These are phyloP conservation scores for Diloba caeruleocephala DNA, from an alignment of 2,888 invertebrate species.

Conservation along the genomic window DNA sequence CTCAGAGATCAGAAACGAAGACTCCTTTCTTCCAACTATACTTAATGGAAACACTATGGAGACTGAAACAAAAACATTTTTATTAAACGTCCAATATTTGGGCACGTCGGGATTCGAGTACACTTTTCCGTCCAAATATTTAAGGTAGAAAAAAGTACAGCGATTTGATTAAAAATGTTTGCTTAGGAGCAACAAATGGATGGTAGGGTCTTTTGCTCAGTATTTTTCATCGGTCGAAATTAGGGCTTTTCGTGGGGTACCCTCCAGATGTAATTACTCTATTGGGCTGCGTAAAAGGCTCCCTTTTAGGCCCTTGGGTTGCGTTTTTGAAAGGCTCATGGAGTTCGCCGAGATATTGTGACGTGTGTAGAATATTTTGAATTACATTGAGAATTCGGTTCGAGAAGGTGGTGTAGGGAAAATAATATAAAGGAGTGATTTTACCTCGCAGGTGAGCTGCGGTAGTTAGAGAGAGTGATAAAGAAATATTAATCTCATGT, in stretches of 20 bases:
- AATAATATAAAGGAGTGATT: background rate
- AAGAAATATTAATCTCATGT: too few species aligned
- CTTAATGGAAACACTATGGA: slow-evolving; percentile 21
- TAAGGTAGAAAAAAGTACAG: slow-evolving; percentile 52
- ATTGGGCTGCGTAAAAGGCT: slow-evolving; percentile 70
- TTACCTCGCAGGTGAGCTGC: background rate
- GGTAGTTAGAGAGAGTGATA: too few species aligned
- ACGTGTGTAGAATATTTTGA: slow-evolving; percentile 52
- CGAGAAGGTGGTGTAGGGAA: background rate
- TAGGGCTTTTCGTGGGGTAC: slow-evolving; percentile 65
- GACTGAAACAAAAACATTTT: slow-evolving; percentile 35
- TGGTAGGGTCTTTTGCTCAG: slow-evolving; percentile 48
- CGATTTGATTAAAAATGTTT: slow-evolving; percentile 73
- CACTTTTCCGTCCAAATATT: slow-evolving; percentile 48
- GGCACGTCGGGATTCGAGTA: slow-evolving; percentile 28
- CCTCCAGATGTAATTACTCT: slow-evolving; percentile 75
- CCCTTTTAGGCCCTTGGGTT: slow-evolving; percentile 51
- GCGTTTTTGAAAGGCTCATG: slow-evolving; percentile 36
- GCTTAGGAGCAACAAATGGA: slow-evolving; percentile 66
- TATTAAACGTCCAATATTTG: slow-evolving; percentile 39
- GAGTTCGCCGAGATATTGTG: slow-evolving; percentile 26
- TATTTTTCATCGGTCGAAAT: slow-evolving; percentile 69
- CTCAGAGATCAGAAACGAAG: slow-evolving; percentile 16
- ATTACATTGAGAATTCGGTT: slow-evolving; percentile 39
- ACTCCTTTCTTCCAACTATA: slow-evolving; percentile 13